These are phyloP conservation scores for Orbicella faveolata DNA, from an alignment of 64 coral and sea anemone species.

Conservation along the genomic window DNA sequence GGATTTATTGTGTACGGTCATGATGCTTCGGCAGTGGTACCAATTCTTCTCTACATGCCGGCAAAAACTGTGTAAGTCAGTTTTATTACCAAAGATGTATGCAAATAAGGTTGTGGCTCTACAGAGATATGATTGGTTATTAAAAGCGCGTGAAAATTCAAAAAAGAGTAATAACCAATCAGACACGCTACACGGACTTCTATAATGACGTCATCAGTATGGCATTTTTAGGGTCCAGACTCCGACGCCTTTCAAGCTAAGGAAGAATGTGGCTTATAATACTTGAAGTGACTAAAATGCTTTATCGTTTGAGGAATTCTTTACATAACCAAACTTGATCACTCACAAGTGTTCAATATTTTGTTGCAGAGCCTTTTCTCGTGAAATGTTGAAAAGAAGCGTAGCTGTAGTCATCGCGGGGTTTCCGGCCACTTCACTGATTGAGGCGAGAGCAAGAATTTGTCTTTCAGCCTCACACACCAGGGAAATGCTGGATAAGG, in stretches of 20 bases:
- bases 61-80: constrained; percentile 88
- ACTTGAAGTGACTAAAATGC: no score
- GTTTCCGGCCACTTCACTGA: constrained; percentile 89
- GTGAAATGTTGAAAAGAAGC: constrained; percentile 89
- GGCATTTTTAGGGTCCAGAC: no score
- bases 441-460: constrained; percentile 89
- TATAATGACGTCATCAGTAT: no score
- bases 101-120: background rate
- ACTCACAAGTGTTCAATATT: background rate
- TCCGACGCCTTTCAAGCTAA: no score
- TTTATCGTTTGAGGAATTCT: no score
- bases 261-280: no score
- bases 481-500: constrained; percentile 90
- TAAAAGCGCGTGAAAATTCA: no score
- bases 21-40: constrained; percentile 88
- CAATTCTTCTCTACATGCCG: constrained; percentile 84
- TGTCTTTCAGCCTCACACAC: constrained; percentile 98
- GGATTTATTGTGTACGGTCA: constrained; percentile 97
- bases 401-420: constrained; percentile 91
- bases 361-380: constrained; percentile 84
- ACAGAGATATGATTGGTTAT: background rate
- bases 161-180: no score
- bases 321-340: no score
- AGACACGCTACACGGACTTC: no score
- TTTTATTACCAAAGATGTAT: background rate